Evolutionary conservation across 2,113 vertebrate genomes (phyloP).

Genomic region (Corythoichthys haematopterus): DNA sequence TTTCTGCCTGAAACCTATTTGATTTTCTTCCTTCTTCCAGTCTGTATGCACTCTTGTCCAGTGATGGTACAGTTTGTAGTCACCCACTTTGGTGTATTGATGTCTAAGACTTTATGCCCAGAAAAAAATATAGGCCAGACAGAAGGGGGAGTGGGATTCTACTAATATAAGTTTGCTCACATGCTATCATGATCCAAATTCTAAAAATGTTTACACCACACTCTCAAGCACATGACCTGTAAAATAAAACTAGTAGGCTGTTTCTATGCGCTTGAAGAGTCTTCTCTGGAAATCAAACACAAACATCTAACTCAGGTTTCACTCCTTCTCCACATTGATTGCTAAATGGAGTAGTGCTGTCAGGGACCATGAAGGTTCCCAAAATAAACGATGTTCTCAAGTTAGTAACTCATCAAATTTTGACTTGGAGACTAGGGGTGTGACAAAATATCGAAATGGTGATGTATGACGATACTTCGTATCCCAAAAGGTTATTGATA

Average conservation of each 20-base stretch:
- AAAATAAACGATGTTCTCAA: conserved; percentile 27
- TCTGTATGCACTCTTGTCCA: neutral
- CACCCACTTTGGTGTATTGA: conserved; percentile 4
- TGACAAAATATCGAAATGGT: too few relatives aligned
- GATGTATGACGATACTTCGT: too few relatives aligned
- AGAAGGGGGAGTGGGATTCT: neutral
- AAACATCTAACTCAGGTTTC: conserved; percentile 26
- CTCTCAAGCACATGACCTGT: conserved; percentile 14
- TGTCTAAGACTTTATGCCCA: conserved; percentile 35
- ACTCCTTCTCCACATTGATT: conserved; percentile 5
- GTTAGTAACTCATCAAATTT: conserved; percentile 23
- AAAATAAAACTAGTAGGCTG: conserved; percentile 31
- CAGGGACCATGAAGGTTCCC: conserved; percentile 2
- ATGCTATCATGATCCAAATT: conserved; percentile 19
- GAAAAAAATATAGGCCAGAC: conserved; percentile 11
- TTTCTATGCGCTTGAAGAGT: conserved; percentile 25
- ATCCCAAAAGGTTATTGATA: too few relatives aligned
- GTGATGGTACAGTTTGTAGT: conserved; percentile 6
- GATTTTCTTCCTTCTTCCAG: neutral
- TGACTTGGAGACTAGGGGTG: conserved; percentile 20
- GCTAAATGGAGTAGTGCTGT: conserved; percentile 18
- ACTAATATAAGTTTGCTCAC: conserved; percentile 35
- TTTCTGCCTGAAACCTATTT: neutral
- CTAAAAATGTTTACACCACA: conserved; percentile 23
- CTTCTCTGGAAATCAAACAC: neutral